Evolutionary conservation across 2,888 invertebrate species (phyloP), one percentile per base, ranked within the genome.

Genomic region (Hedychridium roseum): DNA sequence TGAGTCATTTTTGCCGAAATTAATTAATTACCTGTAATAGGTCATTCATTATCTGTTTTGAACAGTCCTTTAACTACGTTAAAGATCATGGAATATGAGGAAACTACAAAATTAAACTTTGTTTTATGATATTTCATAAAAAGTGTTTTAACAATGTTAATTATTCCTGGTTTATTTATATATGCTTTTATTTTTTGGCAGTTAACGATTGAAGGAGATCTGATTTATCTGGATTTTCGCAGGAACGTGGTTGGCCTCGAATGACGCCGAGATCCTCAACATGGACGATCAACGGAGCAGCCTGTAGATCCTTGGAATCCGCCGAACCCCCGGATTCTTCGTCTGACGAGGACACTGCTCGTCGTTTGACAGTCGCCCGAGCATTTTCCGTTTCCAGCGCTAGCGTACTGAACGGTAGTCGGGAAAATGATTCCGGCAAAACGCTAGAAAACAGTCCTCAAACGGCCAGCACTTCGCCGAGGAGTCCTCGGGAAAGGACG

Each of bases 201-300:
- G n/a, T n/a, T n/a, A n/a, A n/a, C n/a, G n/a, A n/a, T n/a, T n/a
- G n/a, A n/a, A n/a, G n/a, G n/a, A n/a, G n/a, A n/a, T n/a, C n/a
- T n/a, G n/a, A n/a, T n/a, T n/a, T n/a, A n/a, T n/a, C n/a, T n/a
- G n/a, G n/a, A n/a, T n/a, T n/a, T n/a, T n/a, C 9, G 2, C 17
- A 73, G 71, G 70, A 73, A 34, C 66, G 71, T 0, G 71, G 68
- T 11, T 67, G 70, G 64, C 56, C 47, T 11, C 45, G 64, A 16
- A 27, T 35, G n/a, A 15, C 28, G 15, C 49, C 45, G 14, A 60
- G 56, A 7, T 50, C 56, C 9, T 64, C 68, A 2, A 54, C 64
- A 4, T 70, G 70, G 70, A 64, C 60, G 11, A 52, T 67, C 15
- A 53, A 58, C 4, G 57, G 60, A 12, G 55, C n/a, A n/a, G n/a